Evolutionary conservation across 30 jellyfish, hydroid and myxozoan genomes (phyloP).

Genomic region (Hydra vulgaris): DNA sequence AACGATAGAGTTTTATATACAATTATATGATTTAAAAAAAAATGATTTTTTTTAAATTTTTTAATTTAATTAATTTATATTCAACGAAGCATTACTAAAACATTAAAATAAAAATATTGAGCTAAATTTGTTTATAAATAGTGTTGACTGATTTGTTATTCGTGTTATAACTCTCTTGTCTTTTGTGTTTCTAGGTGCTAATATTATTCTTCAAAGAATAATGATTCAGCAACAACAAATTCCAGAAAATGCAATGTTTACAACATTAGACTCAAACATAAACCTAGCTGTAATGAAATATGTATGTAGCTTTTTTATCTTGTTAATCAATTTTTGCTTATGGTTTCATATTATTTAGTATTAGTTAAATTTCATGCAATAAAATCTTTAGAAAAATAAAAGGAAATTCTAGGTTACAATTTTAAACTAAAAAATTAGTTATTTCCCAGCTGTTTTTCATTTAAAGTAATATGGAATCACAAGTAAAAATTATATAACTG

Average conservation of each 20-base stretch:
- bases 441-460: no score
- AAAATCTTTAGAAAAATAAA: no score
- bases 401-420: no score
- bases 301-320: conserved; percentile 48
- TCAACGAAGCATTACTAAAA: no score
- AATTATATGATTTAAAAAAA: no score
- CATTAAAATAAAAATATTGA: no score
- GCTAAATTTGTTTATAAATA: neutral
- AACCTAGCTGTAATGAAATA: conserved; percentile 36
- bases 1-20: no score
- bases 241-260: conserved; percentile 73
- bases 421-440: neutral
- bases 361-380: neutral
- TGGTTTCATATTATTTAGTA: neutral
- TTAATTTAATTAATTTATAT: no score
- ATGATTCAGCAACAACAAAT: conserved; percentile 31
- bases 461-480: no score
- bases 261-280: conserved; percentile 48
- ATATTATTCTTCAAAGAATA: conserved; percentile 69
- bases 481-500: no score
- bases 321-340: neutral
- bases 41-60: no score
- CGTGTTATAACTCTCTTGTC: neutral
- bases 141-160: neutral
- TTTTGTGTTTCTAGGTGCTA: conserved; percentile 45